phyloP scores from a whole-genome alignment of 2,797 vertebrate species.

The Sandelia bainsii region DNA sequence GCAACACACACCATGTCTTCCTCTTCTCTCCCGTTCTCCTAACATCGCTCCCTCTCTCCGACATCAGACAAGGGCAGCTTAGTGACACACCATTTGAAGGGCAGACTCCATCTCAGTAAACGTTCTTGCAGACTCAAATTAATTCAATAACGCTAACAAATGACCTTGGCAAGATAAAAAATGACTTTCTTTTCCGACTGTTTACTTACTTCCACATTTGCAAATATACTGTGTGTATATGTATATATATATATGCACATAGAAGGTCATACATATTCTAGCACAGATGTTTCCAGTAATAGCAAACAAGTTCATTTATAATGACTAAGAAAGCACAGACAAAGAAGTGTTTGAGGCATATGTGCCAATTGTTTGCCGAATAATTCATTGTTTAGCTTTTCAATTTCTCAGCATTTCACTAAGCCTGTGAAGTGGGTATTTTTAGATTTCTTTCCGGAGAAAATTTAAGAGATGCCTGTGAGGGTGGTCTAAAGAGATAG shows the following conservation, averaged over 20 bases:
- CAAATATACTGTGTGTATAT: neutral
- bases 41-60: neutral
- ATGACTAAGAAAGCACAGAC: conserved; percentile 38
- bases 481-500: conserved; percentile 39
- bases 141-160: conserved; percentile 72
- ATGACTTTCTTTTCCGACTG: conserved; percentile 57
- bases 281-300: conserved; percentile 56
- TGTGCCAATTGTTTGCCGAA: conserved; percentile 44
- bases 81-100: conserved; percentile 71
- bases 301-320: conserved; percentile 41
- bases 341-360: conserved; percentile 25
- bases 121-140: conserved; percentile 62
- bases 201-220: conserved; percentile 43
- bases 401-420: conserved; percentile 22
- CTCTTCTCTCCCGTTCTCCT: conserved; percentile 13
- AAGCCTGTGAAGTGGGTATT: conserved; percentile 47
- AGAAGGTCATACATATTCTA: conserved; percentile 26
- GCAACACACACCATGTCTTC: conserved; percentile 41
- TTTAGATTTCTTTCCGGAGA: conserved; percentile 54
- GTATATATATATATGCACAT: neutral
- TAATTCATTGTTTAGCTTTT: conserved; percentile 51
- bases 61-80: conserved; percentile 65
- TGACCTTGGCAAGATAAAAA: conserved; percentile 66
- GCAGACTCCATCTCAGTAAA: conserved; percentile 66
- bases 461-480: conserved; percentile 30